Evolutionary conservation across 92 coral and sea anemone species (phyloP).

Genomic region (Bergia puertoricense): DNA sequence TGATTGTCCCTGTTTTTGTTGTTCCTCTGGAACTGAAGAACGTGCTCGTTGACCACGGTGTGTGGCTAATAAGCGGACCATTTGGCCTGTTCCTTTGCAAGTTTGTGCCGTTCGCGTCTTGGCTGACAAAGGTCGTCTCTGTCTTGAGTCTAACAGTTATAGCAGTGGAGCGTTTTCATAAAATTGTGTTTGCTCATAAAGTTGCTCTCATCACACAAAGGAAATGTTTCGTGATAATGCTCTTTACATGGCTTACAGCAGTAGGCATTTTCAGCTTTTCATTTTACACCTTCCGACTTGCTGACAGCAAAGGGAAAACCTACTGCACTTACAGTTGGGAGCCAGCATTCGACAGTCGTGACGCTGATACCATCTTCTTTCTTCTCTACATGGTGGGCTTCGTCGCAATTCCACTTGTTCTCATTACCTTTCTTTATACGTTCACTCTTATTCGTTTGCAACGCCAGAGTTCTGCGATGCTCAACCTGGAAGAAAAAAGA

Average conservation of each 20-base stretch:
- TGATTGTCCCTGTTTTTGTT: constrained; percentile 46
- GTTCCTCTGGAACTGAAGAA: constrained; percentile 50
- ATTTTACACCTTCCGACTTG: constrained; percentile 35
- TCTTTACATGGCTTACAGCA: constrained; percentile 47
- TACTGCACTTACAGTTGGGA: constrained; percentile 50
- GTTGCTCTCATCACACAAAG: constrained; percentile 37
- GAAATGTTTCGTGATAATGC: constrained; percentile 42
- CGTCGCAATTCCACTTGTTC: constrained; percentile 33
- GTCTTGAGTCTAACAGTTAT: constrained; percentile 48
- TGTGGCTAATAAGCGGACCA: constrained; percentile 56
- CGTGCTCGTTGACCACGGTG: constrained; percentile 6
- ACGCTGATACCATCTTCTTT: constrained; percentile 17
- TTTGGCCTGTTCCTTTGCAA: constrained; percentile 58
- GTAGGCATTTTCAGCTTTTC: constrained; percentile 27
- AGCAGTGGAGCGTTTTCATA: constrained; percentile 56
- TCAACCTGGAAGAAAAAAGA: constrained; percentile 10
- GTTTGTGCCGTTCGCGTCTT: constrained; percentile 45
- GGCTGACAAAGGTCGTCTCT: constrained; percentile 54
- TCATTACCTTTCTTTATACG: constrained; percentile 32
- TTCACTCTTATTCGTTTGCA: constrained; percentile 11
- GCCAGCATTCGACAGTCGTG: constrained; percentile 30
- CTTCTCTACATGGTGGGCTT: constrained; percentile 7
- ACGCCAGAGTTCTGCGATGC: constrained; percentile 10
- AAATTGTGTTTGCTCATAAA: constrained; percentile 46
- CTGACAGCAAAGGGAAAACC: background rate